Conservation (phyloP, 92 coral and sea anemone species). For the Porites lobata region DNA sequence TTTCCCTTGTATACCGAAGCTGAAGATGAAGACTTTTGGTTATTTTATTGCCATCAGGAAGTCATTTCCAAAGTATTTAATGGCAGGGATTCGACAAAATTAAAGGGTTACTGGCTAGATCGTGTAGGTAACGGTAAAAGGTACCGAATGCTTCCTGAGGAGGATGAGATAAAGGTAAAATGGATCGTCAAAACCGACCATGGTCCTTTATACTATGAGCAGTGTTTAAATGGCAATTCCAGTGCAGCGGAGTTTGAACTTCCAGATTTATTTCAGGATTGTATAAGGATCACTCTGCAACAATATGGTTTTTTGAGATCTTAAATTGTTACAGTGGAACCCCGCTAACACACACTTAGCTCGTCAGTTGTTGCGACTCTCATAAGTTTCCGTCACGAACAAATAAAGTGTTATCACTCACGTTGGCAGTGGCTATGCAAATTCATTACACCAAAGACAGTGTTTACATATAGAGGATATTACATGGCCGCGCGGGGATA, state of each 20-base stretch:
- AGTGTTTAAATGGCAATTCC: not conserved
- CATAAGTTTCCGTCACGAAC: no score
- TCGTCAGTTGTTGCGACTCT: no score
- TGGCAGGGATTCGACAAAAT: not conserved
- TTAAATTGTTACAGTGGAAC: no score
- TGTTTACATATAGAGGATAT: no score
- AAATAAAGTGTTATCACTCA: no score
- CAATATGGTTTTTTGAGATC: no score
- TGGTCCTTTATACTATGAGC: constrained; percentile 40
- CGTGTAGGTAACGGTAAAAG: not conserved
- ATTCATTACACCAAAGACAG: no score
- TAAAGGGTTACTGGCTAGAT: constrained; percentile 38
- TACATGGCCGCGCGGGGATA: no score
- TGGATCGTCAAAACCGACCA: constrained; percentile 34
- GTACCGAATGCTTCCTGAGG: not conserved
- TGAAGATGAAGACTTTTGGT: constrained; percentile 62
- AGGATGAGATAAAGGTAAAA: constrained; percentile 8
- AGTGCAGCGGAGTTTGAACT: not conserved
- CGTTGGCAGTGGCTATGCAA: no score
- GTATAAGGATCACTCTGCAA: not conserved
- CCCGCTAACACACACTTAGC: no score
- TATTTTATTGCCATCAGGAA: constrained; percentile 47
- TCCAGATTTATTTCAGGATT: not conserved
- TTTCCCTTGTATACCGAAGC: constrained; percentile 67
- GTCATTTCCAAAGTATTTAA: not conserved